Conservation (phyloP, 2,888 invertebrate species). For the Eustalomyia histrio region DNA sequence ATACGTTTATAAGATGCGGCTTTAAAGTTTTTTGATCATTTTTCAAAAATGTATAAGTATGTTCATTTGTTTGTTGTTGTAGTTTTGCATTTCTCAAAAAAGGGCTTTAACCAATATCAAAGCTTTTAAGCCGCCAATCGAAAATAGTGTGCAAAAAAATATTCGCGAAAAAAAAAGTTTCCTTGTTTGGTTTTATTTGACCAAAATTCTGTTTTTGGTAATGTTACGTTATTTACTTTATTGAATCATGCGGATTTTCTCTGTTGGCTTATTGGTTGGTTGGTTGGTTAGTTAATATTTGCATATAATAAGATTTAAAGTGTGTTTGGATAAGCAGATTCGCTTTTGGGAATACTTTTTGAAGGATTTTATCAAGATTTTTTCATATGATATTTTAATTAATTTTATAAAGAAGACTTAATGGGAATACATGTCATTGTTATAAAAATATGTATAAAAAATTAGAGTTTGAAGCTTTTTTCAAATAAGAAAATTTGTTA, state of each 20-base stretch:
- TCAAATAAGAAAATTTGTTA: too few relatives aligned
- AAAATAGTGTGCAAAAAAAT: not conserved
- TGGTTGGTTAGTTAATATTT: conserved; percentile 34
- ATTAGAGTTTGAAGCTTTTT: not conserved
- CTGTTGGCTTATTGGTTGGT: not conserved
- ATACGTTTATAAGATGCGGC: conserved; percentile 53
- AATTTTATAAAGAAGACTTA: not conserved
- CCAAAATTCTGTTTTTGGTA: conserved; percentile 62
- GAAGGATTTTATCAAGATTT: not conserved
- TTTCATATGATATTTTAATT: not conserved
- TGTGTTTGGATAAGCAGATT: conserved; percentile 8
- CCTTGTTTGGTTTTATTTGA: conserved; percentile 51
- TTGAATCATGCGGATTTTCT: conserved; percentile 2
- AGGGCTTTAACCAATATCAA: conserved; percentile 64
- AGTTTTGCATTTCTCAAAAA: conserved; percentile 63
- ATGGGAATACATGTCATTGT: not conserved
- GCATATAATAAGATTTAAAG: conserved; percentile 51
- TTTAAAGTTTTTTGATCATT: conserved; percentile 68
- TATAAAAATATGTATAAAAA: not conserved
- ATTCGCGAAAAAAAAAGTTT: conserved; percentile 11
- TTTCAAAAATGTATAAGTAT: conserved; percentile 62
- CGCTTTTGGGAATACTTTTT: not conserved
- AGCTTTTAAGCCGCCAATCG: conserved; percentile 57
- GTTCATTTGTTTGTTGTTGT: conserved; percentile 52
- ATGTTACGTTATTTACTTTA: conserved; percentile 59